Evolutionary conservation across 1,140 invertebrate genomes (phyloP).

Genomic region (Drosophila repleta): DNA sequence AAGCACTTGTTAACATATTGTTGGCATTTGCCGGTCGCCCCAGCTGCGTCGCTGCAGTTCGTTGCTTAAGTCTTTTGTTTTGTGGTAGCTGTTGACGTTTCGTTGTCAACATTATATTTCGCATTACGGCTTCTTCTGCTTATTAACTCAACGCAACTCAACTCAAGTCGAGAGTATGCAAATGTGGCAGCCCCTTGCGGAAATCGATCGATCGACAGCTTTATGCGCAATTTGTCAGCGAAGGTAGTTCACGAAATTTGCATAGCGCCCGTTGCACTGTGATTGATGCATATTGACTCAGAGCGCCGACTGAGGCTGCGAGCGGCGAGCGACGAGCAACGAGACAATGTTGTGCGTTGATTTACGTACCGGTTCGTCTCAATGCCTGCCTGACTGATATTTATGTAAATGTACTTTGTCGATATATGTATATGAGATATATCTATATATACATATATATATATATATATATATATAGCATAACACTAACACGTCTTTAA

Average conservation of each 20-base stretch:
- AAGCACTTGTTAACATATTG: slow-evolving; percentile 83
- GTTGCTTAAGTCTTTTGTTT: slow-evolving; percentile 73
- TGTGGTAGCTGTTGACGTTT: slow-evolving; percentile 73
- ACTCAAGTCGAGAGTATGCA: slow-evolving; percentile 52
- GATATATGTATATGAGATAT: slow-evolving; percentile 3
- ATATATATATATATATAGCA: slow-evolving; percentile 62
- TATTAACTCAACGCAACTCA: slow-evolving; percentile 1
- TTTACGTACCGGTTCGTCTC: slow-evolving; percentile 67
- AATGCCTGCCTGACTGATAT: slow-evolving; percentile 40
- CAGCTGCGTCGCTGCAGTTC: slow-evolving; percentile 44
- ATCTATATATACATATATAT: slow-evolving; percentile 17
- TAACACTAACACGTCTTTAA: slow-evolving; percentile 59
- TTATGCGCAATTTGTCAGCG: slow-evolving; percentile 82
- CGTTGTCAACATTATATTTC: slow-evolving; percentile 76
- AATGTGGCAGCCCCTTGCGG: slow-evolving; percentile 54
- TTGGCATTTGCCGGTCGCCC: slow-evolving; percentile 65
- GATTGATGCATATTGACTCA: slow-evolving; percentile 69
- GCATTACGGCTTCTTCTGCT: slow-evolving; percentile 18
- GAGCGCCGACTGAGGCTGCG: not conserved
- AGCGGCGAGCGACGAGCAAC: not conserved
- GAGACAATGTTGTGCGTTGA: slow-evolving; percentile 19
- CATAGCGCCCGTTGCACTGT: slow-evolving; percentile 65
- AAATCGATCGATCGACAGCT: slow-evolving; percentile 75
- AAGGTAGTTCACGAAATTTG: slow-evolving; percentile 78
- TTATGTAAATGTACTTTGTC: slow-evolving; percentile 41